Conservation (phyloP, 1,140 invertebrate species). For the Hetaerina americana region DNA sequence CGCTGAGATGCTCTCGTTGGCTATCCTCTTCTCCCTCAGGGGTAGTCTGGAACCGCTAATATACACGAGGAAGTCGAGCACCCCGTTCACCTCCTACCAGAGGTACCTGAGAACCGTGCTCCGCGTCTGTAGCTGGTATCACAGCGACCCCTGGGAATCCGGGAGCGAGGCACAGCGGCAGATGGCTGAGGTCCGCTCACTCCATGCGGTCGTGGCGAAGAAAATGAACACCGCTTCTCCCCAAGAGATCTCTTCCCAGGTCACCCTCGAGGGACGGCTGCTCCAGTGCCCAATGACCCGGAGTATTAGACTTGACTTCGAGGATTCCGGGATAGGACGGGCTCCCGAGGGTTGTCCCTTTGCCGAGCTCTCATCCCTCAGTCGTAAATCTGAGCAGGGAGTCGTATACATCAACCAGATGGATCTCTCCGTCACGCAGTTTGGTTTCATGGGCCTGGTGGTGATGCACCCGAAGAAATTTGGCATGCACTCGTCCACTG, state of each 20-base stretch:
- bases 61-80: background rate
- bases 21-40: background rate
- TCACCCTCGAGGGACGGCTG: background rate
- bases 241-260: slow-evolving; percentile 12
- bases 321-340: background rate
- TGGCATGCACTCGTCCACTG: slow-evolving; percentile 21
- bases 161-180: slow-evolving; percentile 29
- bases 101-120: slow-evolving; percentile 34
- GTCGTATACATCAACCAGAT: background rate
- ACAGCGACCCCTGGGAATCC: slow-evolving; percentile 31
- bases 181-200: slow-evolving; percentile 29
- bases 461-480: slow-evolving; percentile 45
- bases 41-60: background rate
- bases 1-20: background rate
- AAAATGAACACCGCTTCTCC: slow-evolving; percentile 17
- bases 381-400: background rate
- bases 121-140: slow-evolving; percentile 36
- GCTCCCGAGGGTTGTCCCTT: background rate
- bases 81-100: slow-evolving; percentile 15
- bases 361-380: background rate
- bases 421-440: background rate
- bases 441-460: slow-evolving; percentile 64
- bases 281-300: background rate
- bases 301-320: background rate
- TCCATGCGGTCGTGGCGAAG: slow-evolving; percentile 29